phyloP scores from a whole-genome alignment of 2,888 invertebrate species.

The Tenthredo distinguenda region DNA sequence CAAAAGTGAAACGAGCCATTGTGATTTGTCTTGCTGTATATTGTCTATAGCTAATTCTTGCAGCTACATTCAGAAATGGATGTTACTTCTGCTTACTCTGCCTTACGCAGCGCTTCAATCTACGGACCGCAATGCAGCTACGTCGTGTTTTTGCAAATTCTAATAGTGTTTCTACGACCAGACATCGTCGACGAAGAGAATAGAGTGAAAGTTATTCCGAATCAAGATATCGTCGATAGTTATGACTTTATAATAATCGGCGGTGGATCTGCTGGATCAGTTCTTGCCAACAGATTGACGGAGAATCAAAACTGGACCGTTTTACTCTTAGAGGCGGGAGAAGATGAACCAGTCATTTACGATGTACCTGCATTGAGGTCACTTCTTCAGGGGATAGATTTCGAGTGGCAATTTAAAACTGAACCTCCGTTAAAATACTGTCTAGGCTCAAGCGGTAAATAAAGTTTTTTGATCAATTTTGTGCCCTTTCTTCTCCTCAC shows the following conservation, averaged over 20 bases:
- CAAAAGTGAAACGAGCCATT: not conserved
- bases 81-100: slow-evolving; percentile 79
- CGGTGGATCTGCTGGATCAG: slow-evolving; percentile 91
- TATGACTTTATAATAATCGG: slow-evolving; percentile 92
- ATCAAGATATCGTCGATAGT: slow-evolving; percentile 79
- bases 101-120: slow-evolving; percentile 84
- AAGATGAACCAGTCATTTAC: slow-evolving; percentile 85
- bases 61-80: slow-evolving; percentile 53
- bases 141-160: slow-evolving; percentile 83
- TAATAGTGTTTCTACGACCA: slow-evolving; percentile 83
- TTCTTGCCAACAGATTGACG: slow-evolving; percentile 87
- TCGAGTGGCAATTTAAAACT: slow-evolving; percentile 92
- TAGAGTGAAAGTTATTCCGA: slow-evolving; percentile 81
- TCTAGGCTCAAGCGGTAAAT: slow-evolving; percentile 75
- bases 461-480: too few species aligned
- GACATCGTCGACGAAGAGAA: slow-evolving; percentile 86
- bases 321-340: slow-evolving; percentile 89
- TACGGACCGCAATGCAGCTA: slow-evolving; percentile 84
- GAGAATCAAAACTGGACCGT: slow-evolving; percentile 87
- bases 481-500: too few species aligned
- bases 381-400: slow-evolving; percentile 84
- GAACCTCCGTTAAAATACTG: slow-evolving; percentile 86
- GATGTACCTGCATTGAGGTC: slow-evolving; percentile 89
- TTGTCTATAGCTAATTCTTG: not conserved
- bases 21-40: not conserved